Base-by-base conservation (phyloP, 2,888 invertebrate species). In the Drosophila nr. perissopoda region DNA sequence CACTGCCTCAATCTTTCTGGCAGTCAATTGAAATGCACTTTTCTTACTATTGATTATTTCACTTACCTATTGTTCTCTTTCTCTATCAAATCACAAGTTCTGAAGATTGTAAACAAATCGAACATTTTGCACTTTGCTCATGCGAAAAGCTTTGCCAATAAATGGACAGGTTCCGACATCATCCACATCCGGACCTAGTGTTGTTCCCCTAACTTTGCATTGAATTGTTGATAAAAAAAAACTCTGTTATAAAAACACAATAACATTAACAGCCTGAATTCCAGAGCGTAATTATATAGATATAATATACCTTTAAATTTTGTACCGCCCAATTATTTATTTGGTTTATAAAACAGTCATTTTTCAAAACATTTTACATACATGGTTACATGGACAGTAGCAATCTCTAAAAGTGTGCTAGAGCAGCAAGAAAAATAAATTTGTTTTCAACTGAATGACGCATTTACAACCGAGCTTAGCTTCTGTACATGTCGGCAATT, bases 61-160 rank as follows among this genome's bases (percentile, higher is more conserved):
- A 40, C 27, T 34, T 25, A 42, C 18, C 52, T 42, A 45, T 73
- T 66, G 42, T 49, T 57, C 45, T 56, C 54, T 59, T 74, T 42
- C 25, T 66, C 45, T 51, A 65, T 36, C 67, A 59, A 75, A 68
- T 78, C 78, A 78, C 78, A 78, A 78, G 76, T 56, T 66, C 53
- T 76, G 38, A 8, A 29, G 38, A 56, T 40, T 66, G 68, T 66
- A 70, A 80, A 76, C 62, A 76, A 73, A 73, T 64, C 8, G 65
- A 63, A 61, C 27, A 62, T 51, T 66, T 66, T 75, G 75, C 56
- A 78, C 75, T 78, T 78, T 78, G 67, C 25, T 45, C 78, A 61
- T 13, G 29, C 31, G 25, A 25, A 45, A 54, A 74, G 45, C 79
- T 64, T 66, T 84, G 83, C 86, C 83, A 83, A 85, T 69, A 69